Evolutionary conservation across 2,113 vertebrate genomes (phyloP).

Genomic region (Candoia aspera): DNA sequence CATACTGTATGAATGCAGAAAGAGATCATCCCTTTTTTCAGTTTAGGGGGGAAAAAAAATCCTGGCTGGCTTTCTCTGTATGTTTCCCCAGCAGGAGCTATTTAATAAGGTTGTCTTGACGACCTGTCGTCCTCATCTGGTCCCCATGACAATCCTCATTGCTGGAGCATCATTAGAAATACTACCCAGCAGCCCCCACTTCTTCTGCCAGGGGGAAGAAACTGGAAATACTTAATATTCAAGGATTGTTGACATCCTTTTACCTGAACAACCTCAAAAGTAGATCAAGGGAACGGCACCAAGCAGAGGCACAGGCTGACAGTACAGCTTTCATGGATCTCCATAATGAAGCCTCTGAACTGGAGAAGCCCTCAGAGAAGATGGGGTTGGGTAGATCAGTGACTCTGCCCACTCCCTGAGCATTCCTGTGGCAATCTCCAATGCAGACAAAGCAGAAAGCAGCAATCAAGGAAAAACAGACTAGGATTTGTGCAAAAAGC

Average conservation of each 20-base stretch:
- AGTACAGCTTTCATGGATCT: neutral
- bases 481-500: neutral
- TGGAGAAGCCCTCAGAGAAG: neutral
- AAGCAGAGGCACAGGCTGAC: neutral
- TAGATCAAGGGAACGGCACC: neutral
- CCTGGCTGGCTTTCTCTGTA: neutral
- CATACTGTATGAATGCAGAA: neutral
- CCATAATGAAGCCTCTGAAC: neutral
- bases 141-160: slow-evolving; percentile 23
- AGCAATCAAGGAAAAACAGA: neutral
- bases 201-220: neutral
- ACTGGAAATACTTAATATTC: neutral
- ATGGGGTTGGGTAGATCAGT: neutral
- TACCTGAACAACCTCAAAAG: neutral
- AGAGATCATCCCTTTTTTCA: neutral
- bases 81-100: neutral
- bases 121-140: neutral
- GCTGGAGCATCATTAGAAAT: neutral
- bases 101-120: slow-evolving; percentile 25
- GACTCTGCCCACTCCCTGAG: neutral
- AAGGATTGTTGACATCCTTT: neutral
- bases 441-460: neutral
- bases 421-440: neutral
- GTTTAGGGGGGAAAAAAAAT: neutral
- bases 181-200: neutral